Evolutionary conservation across 2,797 vertebrate species (phyloP), one percentile per base, ranked within the genome.

Genomic region (Helarctos malayanus): DNA sequence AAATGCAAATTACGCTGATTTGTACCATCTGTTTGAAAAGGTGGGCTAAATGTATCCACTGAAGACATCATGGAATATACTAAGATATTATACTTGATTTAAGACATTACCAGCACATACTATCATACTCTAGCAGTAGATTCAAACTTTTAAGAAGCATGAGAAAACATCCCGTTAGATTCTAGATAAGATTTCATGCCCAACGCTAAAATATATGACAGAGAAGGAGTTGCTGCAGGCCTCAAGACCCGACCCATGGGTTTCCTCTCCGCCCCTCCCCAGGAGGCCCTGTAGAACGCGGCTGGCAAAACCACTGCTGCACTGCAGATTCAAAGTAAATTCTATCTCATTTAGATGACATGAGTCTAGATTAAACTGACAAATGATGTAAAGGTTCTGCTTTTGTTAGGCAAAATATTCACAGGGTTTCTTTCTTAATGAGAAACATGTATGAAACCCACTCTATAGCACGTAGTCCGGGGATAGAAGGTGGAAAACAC

Each of bases 391-490:
- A 78, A 79, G 56, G 41, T 82, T 90, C 35, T 89, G 52, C 52
- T 93, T 97, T 65, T 93, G n/a, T 80, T 80, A 75, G 80, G 38
- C 11, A 75, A 88, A 91, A 92, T 41, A 81, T 19, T 94, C 45
- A 68, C 1, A 83, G 73, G 92, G 89, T 84, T 47, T 95, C 23
- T 35, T 75, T 92, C 41, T 94, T 41, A 83, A 38, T 76, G 47
- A 95, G 68, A 92, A 96, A 76, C 65, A 56, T 41, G 73, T 86
- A 63, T 57, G 91, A 86, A 69, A 75, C 18, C 73, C 61, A 88
- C 52, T 52, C 29, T n/a, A 12, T 71, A 78, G 79, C 73, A 81
- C 32, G 16, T 38, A 75, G 41, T 80, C 18, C 82, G 5, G 25
- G n/a, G 86, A 79, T 5, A 89, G 80, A 92, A 95, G 71, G 80